Evolutionary conservation across 35 echinoderm and acorn worm genomes (phyloP).

Genomic region (Apostichopus japonicus): DNA sequence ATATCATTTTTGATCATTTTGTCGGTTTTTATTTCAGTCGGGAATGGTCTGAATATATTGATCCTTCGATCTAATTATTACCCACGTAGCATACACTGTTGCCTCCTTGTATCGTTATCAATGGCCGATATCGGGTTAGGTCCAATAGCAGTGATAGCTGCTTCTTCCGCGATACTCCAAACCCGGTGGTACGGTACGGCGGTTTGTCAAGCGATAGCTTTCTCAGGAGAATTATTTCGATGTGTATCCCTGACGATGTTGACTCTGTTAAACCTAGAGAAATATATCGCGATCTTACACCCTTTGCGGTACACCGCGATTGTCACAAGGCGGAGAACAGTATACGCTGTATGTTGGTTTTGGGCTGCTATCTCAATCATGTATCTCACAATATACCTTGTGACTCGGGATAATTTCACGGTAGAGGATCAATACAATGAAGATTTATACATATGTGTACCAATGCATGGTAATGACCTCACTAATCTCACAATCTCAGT

Average conservation of each 20-base stretch:
- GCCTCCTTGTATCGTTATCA: conserved; percentile 49
- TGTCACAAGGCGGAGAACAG: conserved; percentile 42
- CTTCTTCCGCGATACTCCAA: conserved; percentile 25
- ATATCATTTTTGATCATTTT: conserved; percentile 40
- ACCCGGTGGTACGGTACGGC: conserved; percentile 22
- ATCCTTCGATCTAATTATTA: conserved; percentile 41
- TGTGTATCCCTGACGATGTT: conserved; percentile 61
- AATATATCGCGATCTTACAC: conserved; percentile 64
- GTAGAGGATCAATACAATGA: conserved; percentile 31
- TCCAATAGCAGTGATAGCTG: conserved; percentile 25
- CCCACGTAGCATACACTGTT: conserved; percentile 41
- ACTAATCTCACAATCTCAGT: conserved; percentile 3
- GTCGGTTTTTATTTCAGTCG: conserved; percentile 38
- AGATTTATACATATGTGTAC: conserved; percentile 25
- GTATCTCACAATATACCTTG: background rate
- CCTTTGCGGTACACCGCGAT: conserved; percentile 48
- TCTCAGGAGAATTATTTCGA: conserved; percentile 40
- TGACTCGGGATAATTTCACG: background rate
- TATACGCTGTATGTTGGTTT: conserved; percentile 13
- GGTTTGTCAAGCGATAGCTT: conserved; percentile 35
- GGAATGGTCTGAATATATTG: conserved; percentile 57
- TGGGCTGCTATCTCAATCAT: background rate
- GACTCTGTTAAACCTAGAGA: conserved; percentile 55
- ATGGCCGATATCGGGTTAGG: conserved; percentile 65
- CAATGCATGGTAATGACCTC: conserved; percentile 3